phyloP scores from a whole-genome alignment of 2,113 vertebrate genomes.

The Embiotoca jacksoni region DNA sequence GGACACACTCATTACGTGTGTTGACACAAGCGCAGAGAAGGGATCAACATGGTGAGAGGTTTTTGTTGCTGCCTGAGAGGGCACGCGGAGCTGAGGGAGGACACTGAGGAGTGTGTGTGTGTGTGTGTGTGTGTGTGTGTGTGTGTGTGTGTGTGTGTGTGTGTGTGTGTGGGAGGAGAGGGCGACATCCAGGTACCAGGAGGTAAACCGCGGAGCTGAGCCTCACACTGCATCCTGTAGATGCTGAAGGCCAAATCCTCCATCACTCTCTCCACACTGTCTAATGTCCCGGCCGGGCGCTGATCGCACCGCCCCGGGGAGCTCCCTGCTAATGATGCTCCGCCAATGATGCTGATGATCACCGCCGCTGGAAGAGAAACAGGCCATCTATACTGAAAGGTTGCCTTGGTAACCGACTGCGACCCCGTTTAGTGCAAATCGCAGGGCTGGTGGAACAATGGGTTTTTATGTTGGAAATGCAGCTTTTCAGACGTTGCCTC shows the following conservation, averaged over 20 bases:
- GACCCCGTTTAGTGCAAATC: constrained; percentile 62
- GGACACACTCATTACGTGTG: constrained; percentile 60
- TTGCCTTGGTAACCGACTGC: constrained; percentile 72
- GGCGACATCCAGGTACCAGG: constrained; percentile 29
- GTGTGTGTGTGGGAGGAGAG: background rate
- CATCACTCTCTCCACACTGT: constrained; percentile 7
- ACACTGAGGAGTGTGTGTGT: no score
- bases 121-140: no score
- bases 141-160: no score
- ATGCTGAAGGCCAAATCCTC: constrained; percentile 41
- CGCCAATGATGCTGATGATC: constrained; percentile 70
- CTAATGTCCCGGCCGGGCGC: constrained; percentile 51
- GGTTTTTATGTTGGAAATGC: constrained; percentile 22
- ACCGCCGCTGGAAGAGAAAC: constrained; percentile 60
- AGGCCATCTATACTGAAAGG: constrained; percentile 65
- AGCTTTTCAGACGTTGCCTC: constrained; percentile 1
- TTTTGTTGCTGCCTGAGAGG: constrained; percentile 68
- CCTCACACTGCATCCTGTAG: background rate
- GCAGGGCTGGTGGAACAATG: constrained; percentile 66
- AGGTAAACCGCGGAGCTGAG: constrained; percentile 4
- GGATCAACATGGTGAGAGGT: constrained; percentile 22
- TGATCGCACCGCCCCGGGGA: constrained; percentile 61
- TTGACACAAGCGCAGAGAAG: constrained; percentile 55
- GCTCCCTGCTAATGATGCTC: constrained; percentile 64
- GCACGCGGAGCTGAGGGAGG: constrained; percentile 35